Base-by-base conservation (phyloP, 2,113 vertebrate species). In the Erinaceus europaeus region DNA sequence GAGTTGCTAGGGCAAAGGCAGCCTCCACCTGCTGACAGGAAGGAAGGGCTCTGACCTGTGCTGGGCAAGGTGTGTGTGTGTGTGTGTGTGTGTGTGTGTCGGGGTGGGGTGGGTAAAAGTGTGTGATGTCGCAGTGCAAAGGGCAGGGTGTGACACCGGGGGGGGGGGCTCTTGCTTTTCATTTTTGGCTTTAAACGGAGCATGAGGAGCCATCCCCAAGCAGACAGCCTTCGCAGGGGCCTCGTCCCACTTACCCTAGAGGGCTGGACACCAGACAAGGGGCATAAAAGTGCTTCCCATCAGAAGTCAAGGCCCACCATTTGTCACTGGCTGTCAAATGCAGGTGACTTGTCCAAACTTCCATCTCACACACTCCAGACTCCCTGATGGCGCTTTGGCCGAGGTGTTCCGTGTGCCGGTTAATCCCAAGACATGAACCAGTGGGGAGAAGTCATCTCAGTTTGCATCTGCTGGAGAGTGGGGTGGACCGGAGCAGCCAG, bases 281-380 rank as follows among this genome's bases (percentile, higher is more conserved):
- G 53, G 53, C 6, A 84, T 76, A 89, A 74, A 64, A 59, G n/a
- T 83, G 69, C 83, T 93, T 84, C 73, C 74, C 74, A 11, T 48
- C 23, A 10, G 48, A 57, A 84, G 80, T 46, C 59, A 91, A 91
- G 94, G 44, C 62, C 69, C 91, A 55, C 85, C 76, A 42, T 68
- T 92, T 94, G 91, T 79, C 88, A 87, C 84, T 86, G 90, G 85
- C 81, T 89, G 84, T 57, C 86, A 87, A 83, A 89, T 81, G 62
- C 91, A 90, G 95, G 73, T 86, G 96, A 90, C 89, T 93, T 95
- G 88, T 74, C 74, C 91, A 91, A 97, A 95, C 95, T 94, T 88
- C 84, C 82, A 84, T 93, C 50, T 17, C 92, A 83, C 46, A 34
- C 77, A 82, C 91, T 91, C 46, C 72, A 69, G 82, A 91, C 78